Base-by-base conservation (phyloP, 2,888 invertebrate species). In the Mimumesa dahlbomi region DNA sequence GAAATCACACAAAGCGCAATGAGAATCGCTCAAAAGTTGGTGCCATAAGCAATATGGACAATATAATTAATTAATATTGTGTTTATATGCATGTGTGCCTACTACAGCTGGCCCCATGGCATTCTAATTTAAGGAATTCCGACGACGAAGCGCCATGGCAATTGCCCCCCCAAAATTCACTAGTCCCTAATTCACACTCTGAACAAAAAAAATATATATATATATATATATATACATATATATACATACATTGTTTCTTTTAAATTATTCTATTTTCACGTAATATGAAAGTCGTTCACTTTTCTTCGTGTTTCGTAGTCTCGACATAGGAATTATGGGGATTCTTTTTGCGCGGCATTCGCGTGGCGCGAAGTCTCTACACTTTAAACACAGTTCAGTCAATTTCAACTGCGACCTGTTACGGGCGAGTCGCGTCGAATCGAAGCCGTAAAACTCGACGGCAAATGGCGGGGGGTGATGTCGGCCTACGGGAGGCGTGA, bases 1-100 rank as follows among this genome's bases (percentile, higher is more conserved):
- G 45, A 19, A 68, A 61, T 53, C 48, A n/a, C 38, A 56, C 54
- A 25, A 29, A 52, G 64, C 65, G 57, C 66, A 73, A 73, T 58
- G 65, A 71, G n/a, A 78, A 81, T 79, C 81, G 85, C 85, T 86
- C 85, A 80, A 85, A 83, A 68, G 71, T 79, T 72, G 80, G 76
- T 82, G 83, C 82, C 81, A 81, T 79, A 85, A 85, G 84, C 85
- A 87, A 88, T 87, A 84, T 81, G 77, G 83, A 85, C 84, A 85
- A 85, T 86, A 85, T 84, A 74, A 48, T 65, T 73, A 72, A n/a
- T 72, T 71, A 68, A 69, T n/a, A n/a, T 73, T 56, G 74, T 64
- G 74, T 78, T n/a, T 73, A 79, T 49, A 52, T 34, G 62, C 68
- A 66, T 62, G 70, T 53, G 72, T 42, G 66, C 72, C 69, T 77